These are phyloP conservation scores for Drosophila lutescens DNA, from an alignment of 2,888 invertebrate genomes.

Conservation along the genomic window DNA sequence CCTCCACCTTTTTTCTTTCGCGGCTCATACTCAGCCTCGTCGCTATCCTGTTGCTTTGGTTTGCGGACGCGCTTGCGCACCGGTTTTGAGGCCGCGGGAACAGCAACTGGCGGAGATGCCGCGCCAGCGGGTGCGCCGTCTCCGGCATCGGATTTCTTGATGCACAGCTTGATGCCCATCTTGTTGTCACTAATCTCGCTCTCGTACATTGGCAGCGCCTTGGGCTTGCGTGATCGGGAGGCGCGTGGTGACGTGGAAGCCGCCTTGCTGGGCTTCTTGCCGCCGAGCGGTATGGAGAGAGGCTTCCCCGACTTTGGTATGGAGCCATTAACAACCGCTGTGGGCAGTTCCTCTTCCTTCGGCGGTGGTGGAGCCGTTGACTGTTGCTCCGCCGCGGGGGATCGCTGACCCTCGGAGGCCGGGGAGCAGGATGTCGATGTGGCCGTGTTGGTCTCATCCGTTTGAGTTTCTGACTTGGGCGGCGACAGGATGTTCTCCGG, in stretches of 20 bases:
- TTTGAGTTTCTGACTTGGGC: constrained; percentile 82
- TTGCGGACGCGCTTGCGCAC: constrained; percentile 83
- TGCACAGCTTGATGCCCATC: constrained; percentile 84
- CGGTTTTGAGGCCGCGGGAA: constrained; percentile 62
- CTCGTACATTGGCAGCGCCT: constrained; percentile 86
- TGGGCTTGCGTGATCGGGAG: constrained; percentile 83
- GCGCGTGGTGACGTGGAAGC: constrained; percentile 72
- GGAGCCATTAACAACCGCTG: constrained; percentile 79
- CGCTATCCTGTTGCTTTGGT: constrained; percentile 84
- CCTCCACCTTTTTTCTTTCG: constrained; percentile 79
- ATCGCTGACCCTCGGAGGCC: constrained; percentile 80
- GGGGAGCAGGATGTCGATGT: constrained; percentile 81
- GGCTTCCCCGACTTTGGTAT: constrained; percentile 84
- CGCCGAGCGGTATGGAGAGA: constrained; percentile 77
- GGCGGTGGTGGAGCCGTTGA: constrained; percentile 34
- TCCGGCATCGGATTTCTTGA: constrained; percentile 83
- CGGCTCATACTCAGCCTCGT: constrained; percentile 85
- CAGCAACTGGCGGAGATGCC: constrained; percentile 30
- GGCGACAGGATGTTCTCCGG: constrained; percentile 82
- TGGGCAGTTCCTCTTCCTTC: constrained; percentile 19
- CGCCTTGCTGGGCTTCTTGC: constrained; percentile 81
- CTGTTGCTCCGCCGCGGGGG: constrained; percentile 56
- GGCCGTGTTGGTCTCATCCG: constrained; percentile 82
- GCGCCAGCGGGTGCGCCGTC: constrained; percentile 50
- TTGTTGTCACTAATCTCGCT: constrained; percentile 86